These are phyloP conservation scores for Lypha dubia DNA, from an alignment of 2,888 invertebrate genomes.

Conservation along the genomic window DNA sequence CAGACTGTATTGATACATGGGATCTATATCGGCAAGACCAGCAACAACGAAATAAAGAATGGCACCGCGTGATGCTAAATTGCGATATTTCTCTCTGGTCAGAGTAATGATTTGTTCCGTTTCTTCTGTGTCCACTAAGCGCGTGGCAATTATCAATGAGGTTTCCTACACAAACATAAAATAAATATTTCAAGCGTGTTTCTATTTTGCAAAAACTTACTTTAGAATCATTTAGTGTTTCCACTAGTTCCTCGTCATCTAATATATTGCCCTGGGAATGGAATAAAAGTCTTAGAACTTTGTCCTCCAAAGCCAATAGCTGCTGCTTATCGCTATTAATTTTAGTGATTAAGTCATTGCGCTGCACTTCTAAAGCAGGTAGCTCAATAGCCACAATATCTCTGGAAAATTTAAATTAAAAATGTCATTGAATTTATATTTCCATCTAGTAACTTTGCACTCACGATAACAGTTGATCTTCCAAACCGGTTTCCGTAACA, in stretches of 20 bases:
- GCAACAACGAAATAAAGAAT: slow-evolving; percentile 96
- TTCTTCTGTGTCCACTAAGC: slow-evolving; percentile 92
- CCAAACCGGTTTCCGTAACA: slow-evolving; percentile 94
- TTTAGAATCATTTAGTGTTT: slow-evolving; percentile 85
- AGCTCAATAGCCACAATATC: slow-evolving; percentile 93
- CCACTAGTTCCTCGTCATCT: slow-evolving; percentile 96
- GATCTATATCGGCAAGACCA: slow-evolving; percentile 94
- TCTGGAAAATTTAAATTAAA: slow-evolving; percentile 69
- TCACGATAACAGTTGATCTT: slow-evolving; percentile 96
- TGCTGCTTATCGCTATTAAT: slow-evolving; percentile 94
- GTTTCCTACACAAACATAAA: slow-evolving; percentile 87
- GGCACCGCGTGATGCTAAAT: slow-evolving; percentile 94
- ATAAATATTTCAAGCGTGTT: not conserved
- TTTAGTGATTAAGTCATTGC: slow-evolving; percentile 92
- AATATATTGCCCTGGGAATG: slow-evolving; percentile 94
- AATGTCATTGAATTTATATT: not conserved
- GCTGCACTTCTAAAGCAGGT: slow-evolving; percentile 92
- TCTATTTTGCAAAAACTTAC: slow-evolving; percentile 68
- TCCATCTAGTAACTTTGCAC: slow-evolving; percentile 76
- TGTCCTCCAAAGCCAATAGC: slow-evolving; percentile 93
- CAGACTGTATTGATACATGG: slow-evolving; percentile 97
- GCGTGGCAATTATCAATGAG: slow-evolving; percentile 94
- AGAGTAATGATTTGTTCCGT: slow-evolving; percentile 94
- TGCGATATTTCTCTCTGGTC: slow-evolving; percentile 93
- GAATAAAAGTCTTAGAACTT: slow-evolving; percentile 92